phyloP scores from a whole-genome alignment of 2,113 vertebrate species.

The Brienomyrus longianalis region DNA sequence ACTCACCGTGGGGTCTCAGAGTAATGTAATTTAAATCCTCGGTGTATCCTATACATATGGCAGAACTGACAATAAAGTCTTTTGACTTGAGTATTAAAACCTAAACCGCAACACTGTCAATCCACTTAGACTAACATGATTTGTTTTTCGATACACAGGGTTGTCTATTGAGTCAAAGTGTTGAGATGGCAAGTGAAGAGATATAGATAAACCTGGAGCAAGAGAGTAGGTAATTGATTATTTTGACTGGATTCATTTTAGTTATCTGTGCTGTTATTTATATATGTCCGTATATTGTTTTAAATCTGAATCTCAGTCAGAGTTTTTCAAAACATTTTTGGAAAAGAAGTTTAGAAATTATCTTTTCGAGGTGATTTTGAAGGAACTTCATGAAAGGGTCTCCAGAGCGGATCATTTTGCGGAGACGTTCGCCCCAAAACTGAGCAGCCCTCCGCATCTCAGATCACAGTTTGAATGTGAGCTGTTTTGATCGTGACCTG shows the following conservation, averaged over 20 bases:
- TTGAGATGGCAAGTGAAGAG: background rate
- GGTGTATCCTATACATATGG: too few relatives aligned
- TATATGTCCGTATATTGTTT: background rate
- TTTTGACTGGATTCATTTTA: background rate
- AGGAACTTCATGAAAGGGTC: background rate
- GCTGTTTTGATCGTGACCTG: background rate
- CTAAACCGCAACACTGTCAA: background rate
- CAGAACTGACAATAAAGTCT: too few relatives aligned
- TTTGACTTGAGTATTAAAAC: background rate
- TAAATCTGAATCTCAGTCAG: background rate
- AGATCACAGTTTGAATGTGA: background rate
- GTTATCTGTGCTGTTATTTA: background rate
- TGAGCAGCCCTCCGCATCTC: background rate
- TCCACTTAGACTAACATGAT: background rate
- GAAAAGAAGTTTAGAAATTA: background rate
- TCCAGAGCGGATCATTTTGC: background rate
- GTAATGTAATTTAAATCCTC: too few relatives aligned
- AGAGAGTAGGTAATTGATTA: background rate
- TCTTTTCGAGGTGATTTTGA: background rate
- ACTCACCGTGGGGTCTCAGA: too few relatives aligned
- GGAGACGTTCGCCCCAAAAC: background rate
- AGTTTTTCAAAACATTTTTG: background rate
- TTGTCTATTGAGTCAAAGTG: background rate
- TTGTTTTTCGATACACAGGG: background rate
- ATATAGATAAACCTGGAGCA: background rate